Evolutionary conservation across 2,797 vertebrate genomes (phyloP).

Genomic region (Acrossocheilus wenchowensis): DNA sequence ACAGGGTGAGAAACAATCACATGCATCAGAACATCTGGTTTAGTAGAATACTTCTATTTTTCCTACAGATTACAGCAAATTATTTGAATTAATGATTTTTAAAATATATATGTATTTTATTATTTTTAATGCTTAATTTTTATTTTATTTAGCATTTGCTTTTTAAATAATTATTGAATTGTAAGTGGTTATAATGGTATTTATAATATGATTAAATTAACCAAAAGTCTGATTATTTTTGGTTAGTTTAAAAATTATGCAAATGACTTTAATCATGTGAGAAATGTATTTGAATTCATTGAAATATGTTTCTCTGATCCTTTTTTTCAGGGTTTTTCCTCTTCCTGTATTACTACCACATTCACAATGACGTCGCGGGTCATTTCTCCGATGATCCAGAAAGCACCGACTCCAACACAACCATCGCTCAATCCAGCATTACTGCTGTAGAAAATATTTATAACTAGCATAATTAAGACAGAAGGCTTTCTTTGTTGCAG

Average conservation of each 20-base stretch:
- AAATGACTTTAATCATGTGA: neutral
- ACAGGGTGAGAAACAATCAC: neutral
- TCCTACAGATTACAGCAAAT: neutral
- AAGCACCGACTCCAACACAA: rapidly evolving
- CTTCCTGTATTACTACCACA: conserved; percentile 69
- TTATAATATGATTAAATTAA: neutral
- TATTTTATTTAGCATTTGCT: too few relatives aligned
- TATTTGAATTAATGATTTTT: neutral
- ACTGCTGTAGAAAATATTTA: neutral
- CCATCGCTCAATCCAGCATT: neutral
- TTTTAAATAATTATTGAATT: too few relatives aligned
- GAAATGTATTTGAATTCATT: neutral
- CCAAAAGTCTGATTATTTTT: too few relatives aligned
- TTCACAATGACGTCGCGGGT: conserved; percentile 26
- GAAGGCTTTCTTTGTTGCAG: neutral
- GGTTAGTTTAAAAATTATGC: neutral
- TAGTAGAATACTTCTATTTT: neutral
- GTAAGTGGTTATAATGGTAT: too few relatives aligned
- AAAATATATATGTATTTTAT: too few relatives aligned
- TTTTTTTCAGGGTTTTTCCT: conserved; percentile 68
- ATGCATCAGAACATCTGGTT: neutral
- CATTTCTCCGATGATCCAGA: conserved; percentile 5
- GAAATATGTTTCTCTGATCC: neutral
- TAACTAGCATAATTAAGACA: neutral
- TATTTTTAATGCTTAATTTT: too few relatives aligned